Evolutionary conservation across 2,797 vertebrate species (phyloP), one percentile per base, ranked within the genome.

Genomic region (Gallirallus australis): DNA sequence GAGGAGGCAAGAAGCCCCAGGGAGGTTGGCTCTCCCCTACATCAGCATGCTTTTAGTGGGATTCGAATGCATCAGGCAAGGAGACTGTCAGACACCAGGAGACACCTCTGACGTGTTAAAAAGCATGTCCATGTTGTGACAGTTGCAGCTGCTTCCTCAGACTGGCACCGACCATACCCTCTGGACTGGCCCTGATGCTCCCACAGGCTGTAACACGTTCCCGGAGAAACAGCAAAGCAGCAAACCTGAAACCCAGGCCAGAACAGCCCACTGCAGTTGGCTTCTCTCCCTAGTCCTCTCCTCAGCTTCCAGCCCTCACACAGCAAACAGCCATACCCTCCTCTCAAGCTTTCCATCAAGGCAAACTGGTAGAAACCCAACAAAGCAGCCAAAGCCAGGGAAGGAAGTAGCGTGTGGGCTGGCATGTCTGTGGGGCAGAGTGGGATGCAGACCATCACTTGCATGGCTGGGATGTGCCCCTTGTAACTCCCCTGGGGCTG

Each of bases 231-330:
- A 48, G n/a, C 59, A 73, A 70, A 69, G 24, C 50, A 52, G 20
- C 8, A 37, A 40, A 35, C 47, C 61, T 10, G 54, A 39, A 30
- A 30, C 33, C 33, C n/a, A 50, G 60, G 59, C 13, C 16, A 3
- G 1, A 40, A 42, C 42, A 33, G 20, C 9, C 7, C 20, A 17
- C 42, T 25, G 39, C 0, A 1, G 35, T 6, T 2, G 2, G 48
- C 40, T 79, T 19, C 66, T 33, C 31, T 20, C 33, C n/a, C 39
- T 30, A 2, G 3, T 25, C 13, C n/a, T 30, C 40, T 54, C 31
- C 37, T 15, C 16, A 20, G 28, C 18, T 53, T 39, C 54, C 42
- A 56, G 31, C 3, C 56, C 71, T 39, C 12, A 9, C 1, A 10
- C 75, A 35, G 53, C 23, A 5, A 7, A 14, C 2, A 15, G 30